Base-by-base conservation (phyloP, 2,888 invertebrate genomes). In the Halictus quadricinctus region DNA sequence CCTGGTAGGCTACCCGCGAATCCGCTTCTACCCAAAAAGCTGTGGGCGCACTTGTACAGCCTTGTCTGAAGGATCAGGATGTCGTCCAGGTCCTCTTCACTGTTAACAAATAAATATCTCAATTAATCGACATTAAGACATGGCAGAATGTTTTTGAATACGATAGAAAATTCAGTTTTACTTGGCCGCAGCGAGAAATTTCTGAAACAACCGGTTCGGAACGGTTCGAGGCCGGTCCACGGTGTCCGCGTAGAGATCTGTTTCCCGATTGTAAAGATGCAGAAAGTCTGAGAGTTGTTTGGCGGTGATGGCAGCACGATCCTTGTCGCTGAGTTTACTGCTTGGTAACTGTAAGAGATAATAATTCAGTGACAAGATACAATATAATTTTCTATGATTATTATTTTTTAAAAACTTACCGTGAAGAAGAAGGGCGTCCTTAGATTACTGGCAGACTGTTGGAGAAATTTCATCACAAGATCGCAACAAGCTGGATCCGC, bases 201-300 rank as follows among this genome's bases (percentile, higher is more conserved):
- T 96, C 87, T 95, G 95, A 91, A 96, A 96, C 81, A 96, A 92
- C 87, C 95, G 95, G 86, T 95, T 94, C 5, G 96, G 95, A 81
- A 96, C 95, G 79, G 95, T 94, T 93, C 95, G 96, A 76, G 96
- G 96, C 86, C 96, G 95, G 91, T 97, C 97, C 84, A 96, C 96
- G 79, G 96, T 96, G 94, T 97, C 97, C 5, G 96, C 96, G 93
- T 97, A 97, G 46, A 97, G 95, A 91, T 98, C 98, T 0, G 98
- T 98, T 95, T 98, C 98, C 79, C 97, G 95, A 93, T 97, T 97
- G 95, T 98, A 98, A 91, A 97, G 95, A 95, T 97, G 97, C 76
- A 98, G 95, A 95, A 98, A 98, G 94, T 98, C 98, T 93, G 97
- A 97, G 76, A 97, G 95, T 91, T 98, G 97, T 94, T 98, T 98